Conservation (phyloP, 2,888 invertebrate genomes). For the Amiota minor region DNA sequence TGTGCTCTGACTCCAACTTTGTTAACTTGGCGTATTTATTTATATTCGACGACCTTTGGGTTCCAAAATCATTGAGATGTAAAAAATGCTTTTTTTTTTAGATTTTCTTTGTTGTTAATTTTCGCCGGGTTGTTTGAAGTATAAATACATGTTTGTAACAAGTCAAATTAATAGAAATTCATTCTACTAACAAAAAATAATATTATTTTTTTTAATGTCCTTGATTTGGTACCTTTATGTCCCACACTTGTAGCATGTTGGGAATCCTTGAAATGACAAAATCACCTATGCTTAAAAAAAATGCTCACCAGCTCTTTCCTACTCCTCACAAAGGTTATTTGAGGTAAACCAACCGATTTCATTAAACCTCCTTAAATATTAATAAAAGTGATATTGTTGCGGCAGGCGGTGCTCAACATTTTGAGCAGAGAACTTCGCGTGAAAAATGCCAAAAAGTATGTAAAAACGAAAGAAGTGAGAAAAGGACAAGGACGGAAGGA, state of each 20-base stretch:
- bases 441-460: neutral
- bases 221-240: neutral
- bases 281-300: too few relatives aligned
- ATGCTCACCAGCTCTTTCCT: neutral
- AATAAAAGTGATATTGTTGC: slow-evolving; percentile 20
- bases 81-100: slow-evolving; percentile 53
- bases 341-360: slow-evolving; percentile 59
- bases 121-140: slow-evolving; percentile 40
- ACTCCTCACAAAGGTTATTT: neutral
- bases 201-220: neutral
- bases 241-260: too few relatives aligned
- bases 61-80: slow-evolving; percentile 54
- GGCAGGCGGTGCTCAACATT: too few relatives aligned
- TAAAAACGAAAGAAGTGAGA: neutral
- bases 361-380: slow-evolving; percentile 64
- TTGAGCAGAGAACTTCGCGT: neutral
- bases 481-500: neutral
- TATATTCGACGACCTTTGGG: slow-evolving; percentile 52
- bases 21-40: slow-evolving; percentile 55
- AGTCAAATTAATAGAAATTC: too few relatives aligned
- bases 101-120: slow-evolving; percentile 39
- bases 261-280: too few relatives aligned
- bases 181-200: neutral
- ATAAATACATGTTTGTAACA: slow-evolving; percentile 2
- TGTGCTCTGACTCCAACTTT: neutral